phyloP scores from a whole-genome alignment of 2,113 vertebrate genomes.

The Jaculus jaculus region DNA sequence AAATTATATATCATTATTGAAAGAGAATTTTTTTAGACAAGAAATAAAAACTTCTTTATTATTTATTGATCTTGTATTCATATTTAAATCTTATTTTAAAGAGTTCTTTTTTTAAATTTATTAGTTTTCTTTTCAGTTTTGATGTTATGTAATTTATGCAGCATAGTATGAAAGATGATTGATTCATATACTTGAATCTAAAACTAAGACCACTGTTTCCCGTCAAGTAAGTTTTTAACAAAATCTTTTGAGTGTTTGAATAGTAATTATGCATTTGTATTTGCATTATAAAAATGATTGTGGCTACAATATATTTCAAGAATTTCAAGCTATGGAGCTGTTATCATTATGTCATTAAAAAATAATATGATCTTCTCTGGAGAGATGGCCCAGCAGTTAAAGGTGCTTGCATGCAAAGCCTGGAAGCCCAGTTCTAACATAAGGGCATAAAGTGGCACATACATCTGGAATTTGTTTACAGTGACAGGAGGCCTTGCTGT shows the following conservation, averaged over 20 bases:
- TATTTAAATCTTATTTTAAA: too few species aligned
- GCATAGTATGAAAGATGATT: not conserved
- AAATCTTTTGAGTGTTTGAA: not conserved
- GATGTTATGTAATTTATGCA: not conserved
- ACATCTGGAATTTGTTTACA: too few species aligned
- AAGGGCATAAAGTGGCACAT: too few species aligned
- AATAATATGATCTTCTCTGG: not conserved
- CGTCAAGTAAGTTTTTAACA: not conserved
- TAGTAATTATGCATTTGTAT: not conserved
- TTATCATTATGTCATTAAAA: not conserved
- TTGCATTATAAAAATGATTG: not conserved
- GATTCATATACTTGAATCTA: not conserved
- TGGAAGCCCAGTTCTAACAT: too few species aligned
- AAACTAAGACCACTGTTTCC: not conserved
- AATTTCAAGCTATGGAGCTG: not conserved
- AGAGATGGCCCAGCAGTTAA: too few species aligned
- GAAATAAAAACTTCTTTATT: too few species aligned
- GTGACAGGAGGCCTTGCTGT: too few species aligned
- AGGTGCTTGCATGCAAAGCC: too few species aligned
- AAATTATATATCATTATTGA: not conserved
- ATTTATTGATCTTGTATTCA: too few species aligned
- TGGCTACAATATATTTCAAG: not conserved
- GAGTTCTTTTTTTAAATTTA: too few species aligned
- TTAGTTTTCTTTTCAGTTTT: too few species aligned
- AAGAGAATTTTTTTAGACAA: not conserved